Base-by-base conservation (phyloP, 2,888 invertebrate genomes). In the Caprella mutica region DNA sequence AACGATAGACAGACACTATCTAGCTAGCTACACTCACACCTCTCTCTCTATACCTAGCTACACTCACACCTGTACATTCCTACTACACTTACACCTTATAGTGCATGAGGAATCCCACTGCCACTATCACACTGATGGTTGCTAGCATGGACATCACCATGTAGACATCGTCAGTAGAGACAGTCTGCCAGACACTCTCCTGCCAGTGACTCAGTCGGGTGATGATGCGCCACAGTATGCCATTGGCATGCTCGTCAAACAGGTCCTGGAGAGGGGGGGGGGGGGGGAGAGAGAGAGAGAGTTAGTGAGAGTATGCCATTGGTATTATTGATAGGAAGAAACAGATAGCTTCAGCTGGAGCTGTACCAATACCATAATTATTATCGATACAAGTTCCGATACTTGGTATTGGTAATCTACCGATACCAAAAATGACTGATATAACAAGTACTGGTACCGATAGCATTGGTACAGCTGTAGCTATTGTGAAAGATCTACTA, bases 31-130 rank as follows among this genome's bases (percentile, higher is more conserved):
- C n/a, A 35, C 9, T 35, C 12, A 35, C 35, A 12, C 12, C 35
- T 35, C 35, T 35, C n/a, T 9, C 35, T n/a, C 35, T n/a, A 35
- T 35, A 9, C 35, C n/a, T 9, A n/a, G 35, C 12, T n/a, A 35
- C 35, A 12, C 35, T 35, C 12, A 12, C 56, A 27, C 61, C 61
- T 46, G 61, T 61, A 27, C 61, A 61, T 17, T 61, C 35, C 39
- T 58, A 40, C 4, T 44, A 53, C 65, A 76, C 78, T 75, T 73
- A 81, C 75, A 86, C 85, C 69, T 87, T 77, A 72, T 87, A 85
- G 5, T 86, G 82, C 86, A 91, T 87, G 66, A 87, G 79, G 73
- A 87, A 90, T 4, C 89, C 89, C 65, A 85, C 81, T 39, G 78
- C 81, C 62, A 85, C 77, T 69, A 88, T 86, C 69, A 90, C 82